These are phyloP conservation scores for Ecliptopera silaceata DNA, from an alignment of 2,888 invertebrate species.

Conservation along the genomic window DNA sequence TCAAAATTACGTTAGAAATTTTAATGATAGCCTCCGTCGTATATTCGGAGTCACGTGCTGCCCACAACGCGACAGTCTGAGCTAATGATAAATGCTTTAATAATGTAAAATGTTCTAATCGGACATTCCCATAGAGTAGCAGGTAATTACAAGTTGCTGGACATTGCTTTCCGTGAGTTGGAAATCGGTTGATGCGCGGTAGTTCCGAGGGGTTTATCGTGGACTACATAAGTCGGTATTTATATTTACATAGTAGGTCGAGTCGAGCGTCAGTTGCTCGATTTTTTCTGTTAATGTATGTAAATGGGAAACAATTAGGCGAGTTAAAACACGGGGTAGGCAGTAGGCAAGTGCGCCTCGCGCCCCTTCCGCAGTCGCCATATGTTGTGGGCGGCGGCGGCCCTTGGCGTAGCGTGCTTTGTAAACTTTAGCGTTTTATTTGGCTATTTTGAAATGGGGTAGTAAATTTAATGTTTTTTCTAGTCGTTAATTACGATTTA, in stretches of 20 bases:
- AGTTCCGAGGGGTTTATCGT: slow-evolving; percentile 42
- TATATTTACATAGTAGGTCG: slow-evolving; percentile 68
- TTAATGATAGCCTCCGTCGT: slow-evolving; percentile 66
- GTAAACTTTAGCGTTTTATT: slow-evolving; percentile 37
- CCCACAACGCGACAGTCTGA: slow-evolving; percentile 52
- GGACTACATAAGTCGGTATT: slow-evolving; percentile 53
- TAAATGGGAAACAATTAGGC: slow-evolving; percentile 82
- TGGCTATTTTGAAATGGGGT: slow-evolving; percentile 28
- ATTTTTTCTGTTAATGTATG: slow-evolving; percentile 79
- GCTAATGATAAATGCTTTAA: slow-evolving; percentile 53
- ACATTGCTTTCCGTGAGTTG: slow-evolving; percentile 73
- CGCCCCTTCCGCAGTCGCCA: slow-evolving; percentile 73
- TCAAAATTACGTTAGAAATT: slow-evolving; percentile 56
- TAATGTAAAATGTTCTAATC: slow-evolving; percentile 40
- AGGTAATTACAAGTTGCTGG: slow-evolving; percentile 53
- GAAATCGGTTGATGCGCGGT: slow-evolving; percentile 57
- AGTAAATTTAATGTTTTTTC: slow-evolving; percentile 25
- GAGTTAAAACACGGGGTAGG: slow-evolving; percentile 82
- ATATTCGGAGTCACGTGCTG: slow-evolving; percentile 60
- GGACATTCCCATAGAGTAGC: slow-evolving; percentile 53
- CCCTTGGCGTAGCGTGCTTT: slow-evolving; percentile 44
- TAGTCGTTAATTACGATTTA: slow-evolving; percentile 13
- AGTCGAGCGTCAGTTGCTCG: slow-evolving; percentile 68
- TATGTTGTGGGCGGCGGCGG: slow-evolving; percentile 76
- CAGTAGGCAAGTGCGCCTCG: slow-evolving; percentile 76